Evolutionary conservation across 2,797 vertebrate genomes (phyloP).

Genomic region (Rhynchotus rufescens): DNA sequence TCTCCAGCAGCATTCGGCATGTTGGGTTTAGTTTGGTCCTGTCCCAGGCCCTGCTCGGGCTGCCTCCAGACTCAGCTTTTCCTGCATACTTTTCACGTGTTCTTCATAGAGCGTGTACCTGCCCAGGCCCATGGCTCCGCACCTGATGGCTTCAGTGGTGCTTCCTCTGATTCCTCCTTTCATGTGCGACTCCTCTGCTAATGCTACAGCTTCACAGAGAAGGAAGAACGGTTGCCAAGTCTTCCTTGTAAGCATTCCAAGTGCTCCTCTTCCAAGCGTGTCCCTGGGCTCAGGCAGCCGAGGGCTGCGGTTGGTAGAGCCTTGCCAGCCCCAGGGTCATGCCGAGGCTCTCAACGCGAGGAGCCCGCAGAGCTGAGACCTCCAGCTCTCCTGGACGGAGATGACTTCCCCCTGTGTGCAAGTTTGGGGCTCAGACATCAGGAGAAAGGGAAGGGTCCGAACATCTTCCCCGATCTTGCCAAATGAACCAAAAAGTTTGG

Average conservation of each 20-base stretch:
- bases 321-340: neutral
- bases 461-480: neutral
- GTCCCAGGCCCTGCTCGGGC: neutral
- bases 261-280: neutral
- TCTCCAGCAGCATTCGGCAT: neutral
- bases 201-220: rapidly evolving
- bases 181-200: neutral
- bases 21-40: conserved; percentile 10
- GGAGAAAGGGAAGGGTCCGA: neutral
- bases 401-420: rapidly evolving
- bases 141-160: neutral
- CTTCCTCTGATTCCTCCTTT: neutral
- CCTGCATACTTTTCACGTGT: neutral
- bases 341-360: neutral
- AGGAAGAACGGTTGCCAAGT: neutral
- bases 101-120: rapidly evolving
- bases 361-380: neutral
- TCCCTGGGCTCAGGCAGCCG: neutral
- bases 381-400: neutral
- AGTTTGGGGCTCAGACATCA: neutral
- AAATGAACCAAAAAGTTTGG: rapidly evolving
- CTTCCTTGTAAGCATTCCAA: no score
- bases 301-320: neutral
- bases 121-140: neutral
- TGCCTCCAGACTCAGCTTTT: neutral